Conservation (phyloP, 1,140 invertebrate species). For the Euura lappo region DNA sequence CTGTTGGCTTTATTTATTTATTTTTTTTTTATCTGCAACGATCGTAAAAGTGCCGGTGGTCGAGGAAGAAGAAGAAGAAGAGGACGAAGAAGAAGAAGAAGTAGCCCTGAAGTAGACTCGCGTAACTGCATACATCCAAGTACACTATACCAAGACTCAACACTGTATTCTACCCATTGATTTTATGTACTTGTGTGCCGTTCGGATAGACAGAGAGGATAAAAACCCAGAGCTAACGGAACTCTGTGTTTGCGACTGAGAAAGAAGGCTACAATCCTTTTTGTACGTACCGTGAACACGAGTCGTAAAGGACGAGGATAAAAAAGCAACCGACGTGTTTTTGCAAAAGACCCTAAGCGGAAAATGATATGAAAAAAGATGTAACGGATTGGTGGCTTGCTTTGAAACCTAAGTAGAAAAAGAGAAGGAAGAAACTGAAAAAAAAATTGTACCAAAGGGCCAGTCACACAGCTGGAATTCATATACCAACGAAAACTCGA, state of each 20-base stretch:
- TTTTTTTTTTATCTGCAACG: background rate
- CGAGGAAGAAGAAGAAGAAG: background rate
- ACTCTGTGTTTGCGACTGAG: background rate
- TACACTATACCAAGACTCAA: too few relatives aligned
- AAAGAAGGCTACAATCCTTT: background rate
- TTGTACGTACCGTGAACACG: background rate
- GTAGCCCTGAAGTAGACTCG: too few relatives aligned
- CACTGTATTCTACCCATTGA: too few relatives aligned
- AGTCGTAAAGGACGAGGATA: background rate
- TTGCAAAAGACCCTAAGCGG: background rate
- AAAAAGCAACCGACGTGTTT: background rate
- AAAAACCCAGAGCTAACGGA: background rate
- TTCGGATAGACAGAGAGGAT: background rate
- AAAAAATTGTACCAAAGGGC: too few relatives aligned
- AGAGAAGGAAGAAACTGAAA: too few relatives aligned
- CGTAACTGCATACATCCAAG: too few relatives aligned
- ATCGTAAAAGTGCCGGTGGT: conserved; percentile 6
- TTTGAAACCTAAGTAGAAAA: too few relatives aligned
- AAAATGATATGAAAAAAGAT: background rate
- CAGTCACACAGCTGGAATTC: too few relatives aligned
- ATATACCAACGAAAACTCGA: too few relatives aligned
- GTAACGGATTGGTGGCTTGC: background rate
- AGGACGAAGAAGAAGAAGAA: too few relatives aligned
- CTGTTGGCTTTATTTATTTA: background rate
- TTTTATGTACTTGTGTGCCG: background rate